A percentile compares a stretch with the other conserved stretches of the same genome.
Evolutionary conservation across 2,797 vertebrate species (phyloP).

Genomic region (Chrysocyon brachyurus): DNA sequence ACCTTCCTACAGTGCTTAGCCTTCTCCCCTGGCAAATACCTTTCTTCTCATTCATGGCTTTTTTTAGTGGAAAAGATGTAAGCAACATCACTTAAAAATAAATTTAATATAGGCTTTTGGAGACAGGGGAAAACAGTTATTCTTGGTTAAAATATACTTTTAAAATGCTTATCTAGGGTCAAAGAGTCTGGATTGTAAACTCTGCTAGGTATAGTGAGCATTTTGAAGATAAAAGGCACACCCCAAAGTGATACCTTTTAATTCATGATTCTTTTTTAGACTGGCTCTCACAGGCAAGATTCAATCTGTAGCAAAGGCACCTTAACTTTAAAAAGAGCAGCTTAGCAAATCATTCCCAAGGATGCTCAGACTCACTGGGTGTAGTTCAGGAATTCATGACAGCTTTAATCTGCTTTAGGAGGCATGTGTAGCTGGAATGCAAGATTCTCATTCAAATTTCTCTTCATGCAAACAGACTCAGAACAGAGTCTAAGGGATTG

Average conservation of each 20-base stretch:
- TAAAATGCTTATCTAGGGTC: constrained; percentile 56
- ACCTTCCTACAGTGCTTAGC: neutral
- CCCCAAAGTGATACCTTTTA: constrained; percentile 57
- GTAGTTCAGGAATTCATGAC: constrained; percentile 55
- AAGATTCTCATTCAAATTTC: constrained; percentile 36
- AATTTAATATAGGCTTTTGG: constrained; percentile 49
- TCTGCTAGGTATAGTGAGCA: neutral
- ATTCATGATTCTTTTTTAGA: constrained; percentile 50
- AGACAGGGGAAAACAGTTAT: neutral
- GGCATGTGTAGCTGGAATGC: neutral
- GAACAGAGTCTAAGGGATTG: constrained; percentile 17
- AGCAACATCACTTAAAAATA: constrained; percentile 55
- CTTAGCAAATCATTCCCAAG: constrained; percentile 60
- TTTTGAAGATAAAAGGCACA: constrained; percentile 50
- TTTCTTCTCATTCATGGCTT: constrained; percentile 61
- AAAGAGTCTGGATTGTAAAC: constrained; percentile 46
- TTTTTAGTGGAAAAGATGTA: constrained; percentile 51
- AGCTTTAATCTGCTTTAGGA: neutral
- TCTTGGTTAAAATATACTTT: constrained; percentile 59
- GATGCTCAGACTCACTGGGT: neutral
- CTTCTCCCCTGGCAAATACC: neutral
- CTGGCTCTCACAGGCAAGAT: constrained; percentile 31
- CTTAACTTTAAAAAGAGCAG: constrained; percentile 67
- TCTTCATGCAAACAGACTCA: constrained; percentile 18
- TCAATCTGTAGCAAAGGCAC: constrained; percentile 44